phyloP scores from a whole-genome alignment of 2,888 invertebrate genomes.

The Cheilosia pagana region DNA sequence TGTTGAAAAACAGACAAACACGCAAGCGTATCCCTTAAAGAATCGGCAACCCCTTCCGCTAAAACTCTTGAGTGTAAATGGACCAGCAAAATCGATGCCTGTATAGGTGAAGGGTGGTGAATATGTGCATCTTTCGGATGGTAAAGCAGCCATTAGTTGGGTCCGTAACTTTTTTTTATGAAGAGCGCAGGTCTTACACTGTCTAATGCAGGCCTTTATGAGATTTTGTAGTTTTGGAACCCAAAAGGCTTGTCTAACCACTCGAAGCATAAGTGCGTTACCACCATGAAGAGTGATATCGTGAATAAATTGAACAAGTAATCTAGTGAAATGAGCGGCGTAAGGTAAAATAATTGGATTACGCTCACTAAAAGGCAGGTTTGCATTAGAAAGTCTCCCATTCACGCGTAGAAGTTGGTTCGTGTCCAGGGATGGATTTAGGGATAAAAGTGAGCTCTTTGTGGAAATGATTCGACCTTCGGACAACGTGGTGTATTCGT shows the following conservation, averaged over 20 bases:
- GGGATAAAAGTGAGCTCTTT: conserved; percentile 12
- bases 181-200: not conserved
- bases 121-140: not conserved
- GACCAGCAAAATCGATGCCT: conserved; percentile 28
- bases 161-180: not conserved
- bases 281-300: not conserved
- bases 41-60: not conserved
- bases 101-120: conserved; percentile 26
- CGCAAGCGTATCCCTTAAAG: not conserved
- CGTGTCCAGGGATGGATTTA: conserved; percentile 4
- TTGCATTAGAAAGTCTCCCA: conserved; percentile 1
- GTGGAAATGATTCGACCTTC: not conserved
- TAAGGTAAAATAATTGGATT: conserved; percentile 9
- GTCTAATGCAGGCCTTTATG: not conserved
- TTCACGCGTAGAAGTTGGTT: conserved; percentile 9
- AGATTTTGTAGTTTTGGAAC: not conserved
- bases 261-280: not conserved
- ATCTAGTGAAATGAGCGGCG: not conserved
- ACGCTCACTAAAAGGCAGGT: conserved; percentile 1
- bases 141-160: not conserved
- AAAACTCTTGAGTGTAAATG: not conserved
- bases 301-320: not conserved
- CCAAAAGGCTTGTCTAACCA: not conserved
- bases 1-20: not conserved
- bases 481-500: not conserved